phyloP scores from a whole-genome alignment of 1,140 invertebrate genomes.

The Seison nebaliae region DNA sequence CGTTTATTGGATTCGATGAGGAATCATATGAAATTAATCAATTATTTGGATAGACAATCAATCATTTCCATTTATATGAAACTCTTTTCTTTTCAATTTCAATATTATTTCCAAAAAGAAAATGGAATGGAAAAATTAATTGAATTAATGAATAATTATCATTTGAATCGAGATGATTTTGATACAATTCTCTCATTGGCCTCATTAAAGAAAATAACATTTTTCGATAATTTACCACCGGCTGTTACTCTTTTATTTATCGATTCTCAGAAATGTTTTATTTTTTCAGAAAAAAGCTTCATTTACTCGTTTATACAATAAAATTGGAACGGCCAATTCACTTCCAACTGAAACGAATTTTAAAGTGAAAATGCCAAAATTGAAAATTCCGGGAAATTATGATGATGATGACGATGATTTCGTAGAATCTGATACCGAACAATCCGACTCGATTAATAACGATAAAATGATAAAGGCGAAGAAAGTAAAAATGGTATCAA shows the following conservation, averaged over 20 bases:
- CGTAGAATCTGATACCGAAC: conserved; percentile 14
- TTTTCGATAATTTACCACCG: conserved; percentile 45
- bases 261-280: too few relatives aligned
- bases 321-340: conserved; percentile 4
- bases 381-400: background rate
- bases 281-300: conserved; percentile 20
- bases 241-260: too few relatives aligned
- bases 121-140: conserved; percentile 43
- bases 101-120: too few relatives aligned
- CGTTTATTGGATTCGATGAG: conserved; percentile 43
- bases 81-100: too few relatives aligned
- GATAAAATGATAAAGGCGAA: too few relatives aligned
- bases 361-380: conserved; percentile 12
- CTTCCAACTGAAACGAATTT: background rate
- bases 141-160: conserved; percentile 47
- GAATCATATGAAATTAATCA: conserved; percentile 14
- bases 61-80: conserved; percentile 44
- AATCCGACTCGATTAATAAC: conserved; percentile 16
- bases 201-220: conserved; percentile 47
- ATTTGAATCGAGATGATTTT: conserved; percentile 60
- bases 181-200: conserved; percentile 57
- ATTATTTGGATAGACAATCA: conserved; percentile 20
- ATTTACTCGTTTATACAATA: conserved; percentile 11
- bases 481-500: too few relatives aligned
- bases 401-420: conserved; percentile 11